Evolutionary conservation across 1,140 invertebrate genomes (phyloP), one percentile per base, ranked within the genome.

Genomic region (Cardiocondyla obscurior): DNA sequence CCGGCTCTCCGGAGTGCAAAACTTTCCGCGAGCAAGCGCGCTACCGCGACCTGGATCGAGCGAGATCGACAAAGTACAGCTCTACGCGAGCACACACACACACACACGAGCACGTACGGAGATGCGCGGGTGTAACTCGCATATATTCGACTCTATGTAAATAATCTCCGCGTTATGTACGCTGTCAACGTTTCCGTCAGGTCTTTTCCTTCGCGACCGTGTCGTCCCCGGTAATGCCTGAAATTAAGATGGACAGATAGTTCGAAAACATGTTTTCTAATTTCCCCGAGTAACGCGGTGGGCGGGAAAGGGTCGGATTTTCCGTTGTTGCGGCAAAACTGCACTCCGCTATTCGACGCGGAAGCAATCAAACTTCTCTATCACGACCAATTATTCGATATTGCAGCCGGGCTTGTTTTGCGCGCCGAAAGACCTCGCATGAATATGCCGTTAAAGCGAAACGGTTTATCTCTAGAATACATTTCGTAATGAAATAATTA

Each of bases 161-260:
- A 76, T 49, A 76, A 76, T 62, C 72, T 42, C 14, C 57, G 39
- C 67, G 19, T 22, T 39, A 72, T 30, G 36, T n/a, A 44, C 72
- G 12, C 5, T 42, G 33, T 62, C 58, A 36, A 12, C 19, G 19
- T 44, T 44, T 28, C 25, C 33, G 42, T 25, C 36, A 49, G 16
- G 0, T 58, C 16, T 19, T 22, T 62, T 19, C 22, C 42, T 57
- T 28, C 30, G 51, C 30, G 19, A 16, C 39, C 65, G 4, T 12
- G 33, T 22, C 36, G 1, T 55, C 12, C 12, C 6, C 30, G 19
- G 14, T 72, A 70, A 70, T 16, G 67, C 33, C 14, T 30, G 8
- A 30, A 46, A 46, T 44, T 44, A 28, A 67, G 64, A 67, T 28
- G 39, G 39, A 67, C 64, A 16, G 39, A 3, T n/a, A 28, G 64